Percentiles rank a stretch among this genome's conserved stretches.
These are phyloP conservation scores for Chironomus tentans DNA, from an alignment of 2,888 invertebrate genomes.

Conservation along the genomic window DNA sequence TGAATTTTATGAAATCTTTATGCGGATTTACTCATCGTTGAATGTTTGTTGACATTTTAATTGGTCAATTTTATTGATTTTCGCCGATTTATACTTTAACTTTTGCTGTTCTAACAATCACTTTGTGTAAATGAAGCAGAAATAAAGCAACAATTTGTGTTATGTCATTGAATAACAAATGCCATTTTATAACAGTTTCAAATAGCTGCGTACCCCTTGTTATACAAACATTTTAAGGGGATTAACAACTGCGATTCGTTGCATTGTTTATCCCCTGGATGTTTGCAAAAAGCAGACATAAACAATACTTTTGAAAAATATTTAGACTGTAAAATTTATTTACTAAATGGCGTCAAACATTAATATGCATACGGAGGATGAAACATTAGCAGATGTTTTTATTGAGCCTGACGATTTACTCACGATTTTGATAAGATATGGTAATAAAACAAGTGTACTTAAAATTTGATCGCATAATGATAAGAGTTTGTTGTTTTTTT, in stretches of 20 bases:
- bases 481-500: neutral
- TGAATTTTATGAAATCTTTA: neutral
- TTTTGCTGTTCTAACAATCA: too few species aligned
- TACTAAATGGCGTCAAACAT: neutral
- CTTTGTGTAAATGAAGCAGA: too few species aligned
- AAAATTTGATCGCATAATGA: neutral
- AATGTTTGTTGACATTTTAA: neutral
- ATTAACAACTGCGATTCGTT: neutral
- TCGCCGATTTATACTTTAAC: neutral
- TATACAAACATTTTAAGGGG: neutral
- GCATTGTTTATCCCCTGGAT: neutral
- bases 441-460: neutral
- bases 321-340: neutral
- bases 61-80: neutral
- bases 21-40: neutral
- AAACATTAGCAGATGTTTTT: constrained; percentile 9
- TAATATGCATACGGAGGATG: neutral
- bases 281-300: neutral
- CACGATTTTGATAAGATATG: constrained; percentile 14
- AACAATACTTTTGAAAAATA: neutral
- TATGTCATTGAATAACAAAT: neutral
- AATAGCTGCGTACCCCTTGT: neutral
- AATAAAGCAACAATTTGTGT: neutral
- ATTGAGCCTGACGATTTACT: constrained; percentile 21
- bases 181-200: constrained; percentile 1